These are phyloP conservation scores for Sclerodermus sp. DNA, from an alignment of 2,888 invertebrate species.

Conservation along the genomic window DNA sequence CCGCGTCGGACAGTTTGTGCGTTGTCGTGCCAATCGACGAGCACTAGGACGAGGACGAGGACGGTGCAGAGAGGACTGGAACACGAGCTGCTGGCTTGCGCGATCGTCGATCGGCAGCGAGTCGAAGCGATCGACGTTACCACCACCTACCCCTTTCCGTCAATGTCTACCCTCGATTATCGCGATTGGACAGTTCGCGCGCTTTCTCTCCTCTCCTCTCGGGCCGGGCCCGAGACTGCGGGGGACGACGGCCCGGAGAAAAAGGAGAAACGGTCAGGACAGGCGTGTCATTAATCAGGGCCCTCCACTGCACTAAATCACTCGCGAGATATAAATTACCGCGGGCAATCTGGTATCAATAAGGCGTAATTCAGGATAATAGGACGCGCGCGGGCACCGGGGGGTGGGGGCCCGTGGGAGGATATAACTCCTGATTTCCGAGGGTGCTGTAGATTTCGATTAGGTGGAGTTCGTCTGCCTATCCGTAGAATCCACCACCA, in stretches of 20 bases:
- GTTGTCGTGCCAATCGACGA: too few species aligned
- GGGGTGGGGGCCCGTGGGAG: constrained; percentile 17
- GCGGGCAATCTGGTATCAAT: constrained; percentile 40
- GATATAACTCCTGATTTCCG: constrained; percentile 40
- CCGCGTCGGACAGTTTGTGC: too few species aligned
- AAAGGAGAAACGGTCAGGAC: background rate
- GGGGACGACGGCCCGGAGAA: background rate
- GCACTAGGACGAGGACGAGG: too few species aligned
- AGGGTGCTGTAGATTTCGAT: constrained; percentile 41
- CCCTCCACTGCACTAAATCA: constrained; percentile 25
- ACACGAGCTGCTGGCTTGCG: too few species aligned
- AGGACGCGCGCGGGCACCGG: constrained; percentile 24
- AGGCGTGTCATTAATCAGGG: constrained; percentile 2
- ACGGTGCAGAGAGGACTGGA: too few species aligned
- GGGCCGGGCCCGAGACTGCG: too few species aligned
- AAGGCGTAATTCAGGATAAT: constrained; percentile 41
- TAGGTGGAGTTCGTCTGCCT: constrained; percentile 26
- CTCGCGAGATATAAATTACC: constrained; percentile 37
- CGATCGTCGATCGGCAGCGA: too few species aligned
- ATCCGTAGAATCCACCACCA: constrained; percentile 18
- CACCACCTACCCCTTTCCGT: too few species aligned
- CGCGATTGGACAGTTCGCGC: too few species aligned
- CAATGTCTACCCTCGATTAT: too few species aligned
- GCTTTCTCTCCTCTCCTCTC: too few species aligned
- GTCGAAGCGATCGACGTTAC: too few species aligned